Base-by-base conservation (phyloP, 2,888 invertebrate species). In the Plusia festucae region DNA sequence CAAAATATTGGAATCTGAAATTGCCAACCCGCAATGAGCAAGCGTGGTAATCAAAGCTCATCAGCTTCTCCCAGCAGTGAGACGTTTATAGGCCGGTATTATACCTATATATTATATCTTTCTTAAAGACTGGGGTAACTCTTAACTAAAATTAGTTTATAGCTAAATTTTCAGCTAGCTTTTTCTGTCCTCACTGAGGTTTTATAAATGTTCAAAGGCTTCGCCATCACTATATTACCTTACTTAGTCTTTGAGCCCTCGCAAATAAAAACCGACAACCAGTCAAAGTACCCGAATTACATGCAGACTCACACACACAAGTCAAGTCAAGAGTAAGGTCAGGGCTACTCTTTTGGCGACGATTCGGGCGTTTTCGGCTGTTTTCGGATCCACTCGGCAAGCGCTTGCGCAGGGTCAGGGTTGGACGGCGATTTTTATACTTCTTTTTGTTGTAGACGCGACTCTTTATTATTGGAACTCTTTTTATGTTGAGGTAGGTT, bases 251-350 rank as follows among this genome's bases (percentile, higher is more conserved):
- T 84, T 91, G 89, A 68, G 46, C 32, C 58, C 76, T 82, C 75
- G 85, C 85, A 85, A 87, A 87, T 84, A 82, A 82, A 81, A 82
- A 82, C 70, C 78, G 57, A 60, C 56, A 78, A 76, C 79, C 70
- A 81, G 79, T 81, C 75, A 76, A 87, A 87, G 89, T 89, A 89
- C 85, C 93, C 93, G 90, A 93, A 93, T 91, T 93, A 88, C 91
- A 88, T 86, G 81, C 91, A 87, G 86, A 85, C 88, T 79, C 82
- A 76, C 82, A 80, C 76, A 80, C 74, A 81, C 76, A 77, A 82
- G 54, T 84, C 83, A 84, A 90, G 87, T 88, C 90, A 90, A 90
- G 91, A 88, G 89, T 91, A 93, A 94, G 94, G 94, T 94, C 94
- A 94, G 82, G 94, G 93, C 86, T 85, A 82, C 83, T 80, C 88